A percentile compares a stretch with the other conserved stretches of the same genome.
These are phyloP conservation scores for Pollicipes pollicipes DNA, from an alignment of 1,140 invertebrate genomes.

Conservation along the genomic window DNA sequence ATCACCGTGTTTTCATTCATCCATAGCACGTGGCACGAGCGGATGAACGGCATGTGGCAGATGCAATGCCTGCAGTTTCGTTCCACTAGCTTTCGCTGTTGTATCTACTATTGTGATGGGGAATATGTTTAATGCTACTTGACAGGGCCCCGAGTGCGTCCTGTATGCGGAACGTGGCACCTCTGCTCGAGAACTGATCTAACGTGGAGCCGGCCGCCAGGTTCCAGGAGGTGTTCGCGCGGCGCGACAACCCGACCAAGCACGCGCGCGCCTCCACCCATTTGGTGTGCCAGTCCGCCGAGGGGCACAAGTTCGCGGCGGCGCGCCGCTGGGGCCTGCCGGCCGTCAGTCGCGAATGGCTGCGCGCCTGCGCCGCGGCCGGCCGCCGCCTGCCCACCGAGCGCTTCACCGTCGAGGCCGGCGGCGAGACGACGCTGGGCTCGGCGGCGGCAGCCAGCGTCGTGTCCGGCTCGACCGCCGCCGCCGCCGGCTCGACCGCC, in stretches of 20 bases:
- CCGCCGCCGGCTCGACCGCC: not conserved
- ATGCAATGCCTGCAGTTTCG: too few species aligned
- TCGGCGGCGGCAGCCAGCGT: not conserved
- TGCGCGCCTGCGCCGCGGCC: constrained; percentile 43
- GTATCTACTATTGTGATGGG: too few species aligned
- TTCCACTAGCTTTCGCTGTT: too few species aligned
- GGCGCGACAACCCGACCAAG: constrained; percentile 31
- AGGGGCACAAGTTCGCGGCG: constrained; percentile 62
- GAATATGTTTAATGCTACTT: too few species aligned
- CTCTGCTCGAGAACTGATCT: too few species aligned
- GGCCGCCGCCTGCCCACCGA: constrained; percentile 36
- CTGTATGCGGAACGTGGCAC: too few species aligned
- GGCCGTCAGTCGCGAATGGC: constrained; percentile 56
- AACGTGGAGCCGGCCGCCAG: too few species aligned
- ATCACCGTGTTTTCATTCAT: too few species aligned
- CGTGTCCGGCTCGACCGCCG: not conserved
- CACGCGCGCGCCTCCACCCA: constrained; percentile 44
- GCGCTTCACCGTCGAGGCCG: constrained; percentile 38
- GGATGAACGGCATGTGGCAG: too few species aligned
- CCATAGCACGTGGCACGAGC: too few species aligned
- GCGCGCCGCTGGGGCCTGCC: constrained; percentile 64
- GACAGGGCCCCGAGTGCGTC: too few species aligned
- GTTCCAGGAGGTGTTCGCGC: constrained; percentile 42
- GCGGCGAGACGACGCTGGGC: constrained; percentile 4
- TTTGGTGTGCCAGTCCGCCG: constrained; percentile 48